Evolutionary conservation across 2,888 invertebrate species (phyloP).

Genomic region (Acanthosepion pharaonis): DNA sequence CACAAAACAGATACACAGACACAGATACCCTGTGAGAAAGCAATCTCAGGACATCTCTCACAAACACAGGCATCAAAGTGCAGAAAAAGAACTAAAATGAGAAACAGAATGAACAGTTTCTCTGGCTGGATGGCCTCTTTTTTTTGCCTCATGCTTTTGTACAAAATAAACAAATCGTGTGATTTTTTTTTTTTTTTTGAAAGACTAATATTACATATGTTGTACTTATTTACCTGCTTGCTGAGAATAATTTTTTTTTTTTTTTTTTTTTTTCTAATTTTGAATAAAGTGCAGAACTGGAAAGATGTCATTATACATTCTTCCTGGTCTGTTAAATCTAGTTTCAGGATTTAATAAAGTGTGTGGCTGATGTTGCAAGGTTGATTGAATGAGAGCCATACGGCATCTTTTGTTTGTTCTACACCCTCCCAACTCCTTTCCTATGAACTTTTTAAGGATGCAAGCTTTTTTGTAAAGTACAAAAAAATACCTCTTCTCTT

Average conservation of each 20-base stretch:
- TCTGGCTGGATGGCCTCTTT: background rate
- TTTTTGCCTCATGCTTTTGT: background rate
- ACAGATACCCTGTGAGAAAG: background rate
- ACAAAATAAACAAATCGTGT: background rate
- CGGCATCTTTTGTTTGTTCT: background rate
- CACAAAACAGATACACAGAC: background rate
- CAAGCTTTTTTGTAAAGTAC: background rate
- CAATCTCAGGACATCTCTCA: conserved; percentile 25
- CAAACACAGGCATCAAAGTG: background rate
- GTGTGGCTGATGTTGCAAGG: background rate
- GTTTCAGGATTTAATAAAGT: background rate
- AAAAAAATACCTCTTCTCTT: background rate
- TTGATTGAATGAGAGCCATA: background rate
- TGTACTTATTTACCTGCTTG: background rate
- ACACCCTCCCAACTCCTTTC: too few relatives aligned
- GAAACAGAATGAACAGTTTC: background rate
- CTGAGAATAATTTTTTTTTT: background rate
- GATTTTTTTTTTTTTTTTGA: background rate
- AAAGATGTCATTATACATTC: background rate
- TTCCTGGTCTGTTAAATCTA: background rate
- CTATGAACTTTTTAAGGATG: too few relatives aligned
- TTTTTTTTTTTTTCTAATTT: background rate
- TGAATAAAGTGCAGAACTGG: conserved; percentile 21
- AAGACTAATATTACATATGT: conserved; percentile 4
- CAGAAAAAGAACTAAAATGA: background rate